phyloP scores from a whole-genome alignment of 2,113 vertebrate genomes.

The Aleadryas rufinucha region DNA sequence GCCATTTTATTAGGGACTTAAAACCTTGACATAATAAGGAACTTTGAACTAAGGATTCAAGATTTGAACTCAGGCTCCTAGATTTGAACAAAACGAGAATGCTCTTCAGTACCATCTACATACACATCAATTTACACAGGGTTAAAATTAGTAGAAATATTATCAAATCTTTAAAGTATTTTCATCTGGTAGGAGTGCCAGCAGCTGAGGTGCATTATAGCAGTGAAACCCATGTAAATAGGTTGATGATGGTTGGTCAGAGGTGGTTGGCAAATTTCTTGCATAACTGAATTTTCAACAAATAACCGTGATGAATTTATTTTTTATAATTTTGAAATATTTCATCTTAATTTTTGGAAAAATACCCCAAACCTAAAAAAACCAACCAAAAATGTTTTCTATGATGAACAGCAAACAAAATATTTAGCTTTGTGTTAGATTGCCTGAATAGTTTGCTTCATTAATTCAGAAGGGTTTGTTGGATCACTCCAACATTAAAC shows the following conservation, averaged over 20 bases:
- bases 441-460: not conserved
- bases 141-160: not conserved
- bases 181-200: not conserved
- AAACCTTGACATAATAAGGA: not conserved
- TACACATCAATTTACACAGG: not conserved
- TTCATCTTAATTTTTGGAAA: not conserved
- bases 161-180: not conserved
- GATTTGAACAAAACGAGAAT: not conserved
- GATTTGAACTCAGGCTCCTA: not conserved
- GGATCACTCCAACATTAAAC: not conserved
- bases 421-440: not conserved
- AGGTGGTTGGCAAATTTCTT: not conserved
- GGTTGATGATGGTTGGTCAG: not conserved
- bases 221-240: not conserved
- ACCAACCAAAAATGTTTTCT: fast-evolving
- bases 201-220: not conserved
- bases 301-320: not conserved
- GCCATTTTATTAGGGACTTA: not conserved
- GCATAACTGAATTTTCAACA: not conserved
- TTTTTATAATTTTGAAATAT: not conserved
- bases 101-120: not conserved
- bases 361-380: not conserved
- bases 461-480: not conserved
- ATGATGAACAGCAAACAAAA: not conserved
- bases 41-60: not conserved